These are phyloP conservation scores for Toxotes lorentzi DNA, from an alignment of 2,797 vertebrate species.

Conservation along the genomic window DNA sequence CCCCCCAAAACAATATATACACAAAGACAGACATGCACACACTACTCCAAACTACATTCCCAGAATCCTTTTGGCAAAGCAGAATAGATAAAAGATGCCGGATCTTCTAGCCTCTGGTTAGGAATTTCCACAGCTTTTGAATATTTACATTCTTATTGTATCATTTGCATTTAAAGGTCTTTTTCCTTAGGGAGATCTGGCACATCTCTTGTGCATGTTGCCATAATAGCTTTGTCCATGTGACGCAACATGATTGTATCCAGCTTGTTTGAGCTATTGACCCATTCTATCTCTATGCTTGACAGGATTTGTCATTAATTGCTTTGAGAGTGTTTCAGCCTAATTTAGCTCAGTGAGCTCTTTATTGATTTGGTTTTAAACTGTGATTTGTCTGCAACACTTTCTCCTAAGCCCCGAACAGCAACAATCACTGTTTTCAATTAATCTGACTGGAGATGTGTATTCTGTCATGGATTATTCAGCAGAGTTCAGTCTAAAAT, in stretches of 20 bases:
- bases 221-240: conserved; percentile 50
- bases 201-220: conserved; percentile 32
- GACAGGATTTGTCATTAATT: conserved; percentile 78
- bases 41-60: conserved; percentile 17
- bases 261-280: conserved; percentile 77
- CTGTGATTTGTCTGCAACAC: conserved; percentile 79
- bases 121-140: conserved; percentile 35
- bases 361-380: conserved; percentile 84
- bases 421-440: conserved; percentile 78
- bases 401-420: conserved; percentile 71
- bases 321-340: conserved; percentile 79
- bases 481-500: conserved; percentile 53
- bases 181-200: conserved; percentile 20
- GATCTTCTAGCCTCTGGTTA: conserved; percentile 31
- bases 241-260: conserved; percentile 64
- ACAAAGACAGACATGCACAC: background rate
- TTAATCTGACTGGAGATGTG: conserved; percentile 77
- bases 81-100: conserved; percentile 43
- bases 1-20: conserved; percentile 7
- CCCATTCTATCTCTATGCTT: conserved; percentile 63
- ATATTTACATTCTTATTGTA: conserved; percentile 51
- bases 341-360: conserved; percentile 80
- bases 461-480: conserved; percentile 74
- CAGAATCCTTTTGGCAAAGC: conserved; percentile 33
- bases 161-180: conserved; percentile 53